These are phyloP conservation scores for Drosophila bipectinata DNA, from an alignment of 1,140 invertebrate genomes.

Conservation along the genomic window DNA sequence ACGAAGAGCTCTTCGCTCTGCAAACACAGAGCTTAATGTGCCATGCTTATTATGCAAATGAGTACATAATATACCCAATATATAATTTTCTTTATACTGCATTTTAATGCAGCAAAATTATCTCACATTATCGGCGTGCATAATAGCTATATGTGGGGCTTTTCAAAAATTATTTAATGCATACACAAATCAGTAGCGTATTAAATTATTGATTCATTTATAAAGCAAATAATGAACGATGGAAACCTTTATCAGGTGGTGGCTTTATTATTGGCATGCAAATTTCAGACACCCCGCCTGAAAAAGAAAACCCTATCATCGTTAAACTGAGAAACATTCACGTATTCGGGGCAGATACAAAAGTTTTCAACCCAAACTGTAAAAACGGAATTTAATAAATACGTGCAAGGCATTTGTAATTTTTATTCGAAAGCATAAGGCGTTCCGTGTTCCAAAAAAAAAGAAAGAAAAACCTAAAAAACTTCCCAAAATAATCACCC, in stretches of 20 bases:
- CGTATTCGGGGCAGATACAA: constrained; percentile 39
- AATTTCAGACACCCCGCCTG: constrained; percentile 9
- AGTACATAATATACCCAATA: constrained; percentile 29
- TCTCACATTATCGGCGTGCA: constrained; percentile 9
- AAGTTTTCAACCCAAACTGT: constrained; percentile 62
- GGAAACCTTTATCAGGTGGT: constrained; percentile 37
- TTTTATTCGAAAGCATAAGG: constrained; percentile 34
- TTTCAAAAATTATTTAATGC: neutral
- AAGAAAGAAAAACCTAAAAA: constrained; percentile 37
- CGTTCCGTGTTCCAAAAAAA: constrained; percentile 33
- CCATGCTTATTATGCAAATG: constrained; percentile 13
- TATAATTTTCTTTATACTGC: constrained; percentile 28
- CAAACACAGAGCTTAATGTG: neutral
- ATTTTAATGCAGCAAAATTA: constrained; percentile 41
- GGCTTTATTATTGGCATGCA: constrained; percentile 56
- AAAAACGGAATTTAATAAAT: constrained; percentile 78
- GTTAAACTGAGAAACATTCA: constrained; percentile 19
- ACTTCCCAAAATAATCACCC: constrained; percentile 68
- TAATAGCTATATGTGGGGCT: constrained; percentile 33
- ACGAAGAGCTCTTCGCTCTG: neutral
- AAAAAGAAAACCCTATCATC: constrained; percentile 6
- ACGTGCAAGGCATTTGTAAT: constrained; percentile 72
- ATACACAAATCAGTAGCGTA: constrained; percentile 52
- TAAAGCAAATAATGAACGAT: constrained; percentile 59
- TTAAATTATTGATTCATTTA: constrained; percentile 66